Evolutionary conservation across 35 echinoderm and acorn worm species (phyloP), one percentile per base, ranked within the genome.

Genomic region (Acanthaster planci): DNA sequence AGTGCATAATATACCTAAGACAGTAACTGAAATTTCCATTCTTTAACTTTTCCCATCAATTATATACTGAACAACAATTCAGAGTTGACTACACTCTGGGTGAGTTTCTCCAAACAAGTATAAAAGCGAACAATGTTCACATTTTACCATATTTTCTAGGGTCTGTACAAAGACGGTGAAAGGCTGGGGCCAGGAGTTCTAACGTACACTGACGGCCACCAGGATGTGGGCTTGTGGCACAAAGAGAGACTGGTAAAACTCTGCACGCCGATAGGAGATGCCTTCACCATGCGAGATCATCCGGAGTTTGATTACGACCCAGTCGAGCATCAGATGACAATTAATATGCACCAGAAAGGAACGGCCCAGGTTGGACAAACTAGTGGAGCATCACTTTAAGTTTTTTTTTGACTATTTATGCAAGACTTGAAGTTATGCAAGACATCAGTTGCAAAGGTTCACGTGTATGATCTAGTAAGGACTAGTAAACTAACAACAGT

Each of bases 131-230:
- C n/a, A n/a, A n/a, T n/a, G n/a, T n/a, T n/a, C n/a, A n/a, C n/a
- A n/a, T n/a, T n/a, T n/a, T n/a, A n/a, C n/a, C 42, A 47, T 47
- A 47, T 47, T 47, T 83, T 39, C 23, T 72, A 99, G 96, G 96
- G 96, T 75, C 86, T 99, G 26, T 99, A 99, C 89, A 99, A 94
- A 67, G 78, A 83, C 26, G 96, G 92, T 77, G 96, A 99, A 52
- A 80, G 96, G 47, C 50, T 80, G 14, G 96, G 96, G 0, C 95
- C 96, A 12, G 96, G 96, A 39, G 50, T 99, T 18, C 40, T 94
- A 9, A 90, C 86, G 1, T 94, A 99, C 55, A 76, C 88, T 30
- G 89, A 91, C 35, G 83, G 79, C 15, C 40, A n/a, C 0, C 89
- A 99, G 39, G 96, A 99, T 54, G 86, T 99, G 9, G 96, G 96